These are phyloP conservation scores for Nothobranchius kuhntae DNA, from an alignment of 2,113 vertebrate genomes.

Conservation along the genomic window DNA sequence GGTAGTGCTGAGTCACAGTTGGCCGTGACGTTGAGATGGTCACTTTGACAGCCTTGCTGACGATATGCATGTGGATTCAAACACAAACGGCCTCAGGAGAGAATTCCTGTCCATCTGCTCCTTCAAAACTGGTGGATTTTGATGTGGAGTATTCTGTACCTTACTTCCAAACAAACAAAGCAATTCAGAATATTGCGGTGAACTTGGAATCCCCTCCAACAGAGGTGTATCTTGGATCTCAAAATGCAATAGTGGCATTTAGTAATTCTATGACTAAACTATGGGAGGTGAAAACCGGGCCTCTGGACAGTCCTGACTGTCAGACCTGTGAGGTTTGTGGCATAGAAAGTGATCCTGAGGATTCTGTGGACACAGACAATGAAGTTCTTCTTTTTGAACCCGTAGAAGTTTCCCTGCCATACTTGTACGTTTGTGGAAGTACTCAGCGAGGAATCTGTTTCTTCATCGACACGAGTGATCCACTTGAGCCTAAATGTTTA, in stretches of 20 bases:
- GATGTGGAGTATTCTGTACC: constrained; percentile 78
- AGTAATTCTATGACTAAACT: constrained; percentile 46
- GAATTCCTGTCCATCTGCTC: constrained; percentile 70
- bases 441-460: constrained; percentile 85
- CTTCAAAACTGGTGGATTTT: constrained; percentile 77
- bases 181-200: constrained; percentile 84
- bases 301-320: constrained; percentile 80
- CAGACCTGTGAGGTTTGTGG: constrained; percentile 79
- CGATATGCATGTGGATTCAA: constrained; percentile 74
- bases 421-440: constrained; percentile 87
- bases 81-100: constrained; percentile 57
- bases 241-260: constrained; percentile 83
- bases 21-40: constrained; percentile 75
- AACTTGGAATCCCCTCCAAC: background rate
- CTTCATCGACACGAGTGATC: constrained; percentile 50
- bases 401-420: constrained; percentile 3
- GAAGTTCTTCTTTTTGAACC: constrained; percentile 85
- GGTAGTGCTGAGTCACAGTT: constrained; percentile 52
- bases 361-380: constrained; percentile 81
- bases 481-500: constrained; percentile 73
- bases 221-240: constrained; percentile 83
- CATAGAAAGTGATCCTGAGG: constrained; percentile 29
- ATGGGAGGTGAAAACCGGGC: constrained; percentile 84
- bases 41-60: constrained; percentile 63
- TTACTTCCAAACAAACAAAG: constrained; percentile 67